These are phyloP conservation scores for Vidua macroura DNA, from an alignment of 2,113 vertebrate genomes.

Conservation along the genomic window DNA sequence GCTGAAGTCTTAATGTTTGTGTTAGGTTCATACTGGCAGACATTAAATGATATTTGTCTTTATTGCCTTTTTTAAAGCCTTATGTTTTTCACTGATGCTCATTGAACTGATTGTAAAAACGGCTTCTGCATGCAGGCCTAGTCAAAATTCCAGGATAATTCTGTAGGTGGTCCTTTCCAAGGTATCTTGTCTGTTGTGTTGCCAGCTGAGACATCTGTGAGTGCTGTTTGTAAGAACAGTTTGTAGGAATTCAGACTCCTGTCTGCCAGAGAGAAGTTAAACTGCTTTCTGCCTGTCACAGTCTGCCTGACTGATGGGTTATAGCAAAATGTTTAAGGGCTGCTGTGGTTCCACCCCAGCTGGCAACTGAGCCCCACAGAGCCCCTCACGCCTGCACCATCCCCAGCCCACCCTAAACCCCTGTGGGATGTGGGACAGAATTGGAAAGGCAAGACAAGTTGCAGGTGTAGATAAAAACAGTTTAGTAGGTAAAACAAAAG, in stretches of 20 bases:
- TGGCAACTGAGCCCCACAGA: not conserved
- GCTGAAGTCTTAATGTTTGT: not conserved
- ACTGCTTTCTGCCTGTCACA: not conserved
- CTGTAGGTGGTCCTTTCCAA: not conserved
- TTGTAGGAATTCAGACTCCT: not conserved
- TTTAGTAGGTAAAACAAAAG: not conserved
- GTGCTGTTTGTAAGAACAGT: not conserved
- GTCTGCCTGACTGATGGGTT: not conserved
- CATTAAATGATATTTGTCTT: not conserved
- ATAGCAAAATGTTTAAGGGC: not conserved
- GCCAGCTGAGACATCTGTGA: not conserved
- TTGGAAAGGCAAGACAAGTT: not conserved
- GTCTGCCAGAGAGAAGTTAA: not conserved
- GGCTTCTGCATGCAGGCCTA: not conserved
- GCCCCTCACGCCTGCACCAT: not conserved
- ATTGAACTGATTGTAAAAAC: not conserved
- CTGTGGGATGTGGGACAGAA: too few relatives aligned
- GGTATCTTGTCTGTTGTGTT: not conserved
- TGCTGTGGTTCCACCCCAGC: not conserved
- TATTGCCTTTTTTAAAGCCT: not conserved
- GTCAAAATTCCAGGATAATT: not conserved
- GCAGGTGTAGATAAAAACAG: not conserved
- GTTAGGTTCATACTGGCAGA: not conserved
- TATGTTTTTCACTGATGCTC: not conserved
- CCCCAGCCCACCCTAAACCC: not conserved